Base-by-base conservation (phyloP, 2,888 invertebrate species). In the Pharmacophagus antenor region DNA sequence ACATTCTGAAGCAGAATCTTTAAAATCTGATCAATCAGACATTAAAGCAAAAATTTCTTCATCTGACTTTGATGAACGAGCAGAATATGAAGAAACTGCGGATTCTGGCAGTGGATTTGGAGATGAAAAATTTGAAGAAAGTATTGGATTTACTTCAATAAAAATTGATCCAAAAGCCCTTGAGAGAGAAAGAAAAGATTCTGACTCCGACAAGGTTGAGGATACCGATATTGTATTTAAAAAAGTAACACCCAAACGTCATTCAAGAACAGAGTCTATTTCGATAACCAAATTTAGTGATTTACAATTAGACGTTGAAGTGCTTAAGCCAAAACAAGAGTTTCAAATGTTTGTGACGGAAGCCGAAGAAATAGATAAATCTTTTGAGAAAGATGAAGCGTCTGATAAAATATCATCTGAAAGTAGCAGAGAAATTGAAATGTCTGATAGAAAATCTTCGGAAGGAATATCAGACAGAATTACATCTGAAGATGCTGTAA, bases 361-460 rank as follows among this genome's bases (percentile, higher is more conserved):
- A 76, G 91, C 91, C 12, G 89, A 89, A 70, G 91, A 91, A 65
- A 66, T 83, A 20, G 86, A 86, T 46, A 81, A 68, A 59, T 91
- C 91, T 2, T 82, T 79, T 65, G 91, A 91, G 2, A 88, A 82
- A 71, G 91, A 91, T 65, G 91, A 91, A 67, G 56, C 72, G 0
- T 91, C 91, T 0, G 91, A 91, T 65, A 91, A 88, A 79, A 91
- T 91, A 60, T 91, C 91, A 15, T 91, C 91, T 21, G 91, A 91
- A 73, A 88, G 88, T 65, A 91, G 91, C 62, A 74, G 90, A 48
- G 91, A 91, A 72, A 76, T 91, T 44, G 91, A 91, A 77, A 85
- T 91, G 10, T 91, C 91, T 7, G 91, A 91, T 31, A 73, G 83
- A 42, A 91, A 91, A 69, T 91, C 90, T 46, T 91, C 91, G 1